Evolutionary conservation across 2,113 vertebrate species (phyloP), one percentile per base, ranked within the genome.

Genomic region (Carollia perspicillata): DNA sequence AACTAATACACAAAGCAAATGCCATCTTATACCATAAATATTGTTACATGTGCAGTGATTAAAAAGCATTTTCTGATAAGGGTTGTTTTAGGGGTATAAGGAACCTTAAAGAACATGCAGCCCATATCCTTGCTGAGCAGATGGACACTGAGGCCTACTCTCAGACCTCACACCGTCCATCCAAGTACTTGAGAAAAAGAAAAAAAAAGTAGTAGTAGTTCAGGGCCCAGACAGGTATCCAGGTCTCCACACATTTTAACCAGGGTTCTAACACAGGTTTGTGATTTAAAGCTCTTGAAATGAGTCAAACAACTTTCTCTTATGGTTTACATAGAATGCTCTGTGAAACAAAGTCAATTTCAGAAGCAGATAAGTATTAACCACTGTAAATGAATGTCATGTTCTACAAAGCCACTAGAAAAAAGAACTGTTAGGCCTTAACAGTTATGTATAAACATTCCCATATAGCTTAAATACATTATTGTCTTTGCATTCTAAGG

Each of bases 21-120:
- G 40, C n/a, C 55, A 42, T 72, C 33, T 68, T 84, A 47, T 84
- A 23, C n/a, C 65, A 35, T 42, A 51, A 74, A 49, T 40, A 44
- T 3, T 51, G 7, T 58, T 58, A 89, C 14, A 17, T 51, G 71
- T 40, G 35, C 33, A 37, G 42, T 68, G 68, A 77, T 40, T 63
- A 78, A 83, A 95, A 40, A 68, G 49, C 58, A 66, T 55, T 47
- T 87, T 69, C 58, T 87, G 69, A 40, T 84, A 96, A 91, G 63
- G 51, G 44, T n/a, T 33, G 8, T 33, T 9, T 58, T 53, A 4
- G 63, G 63, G 18, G 44, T 58, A 6, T 65, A 84, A 89, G 63
- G 80, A 71, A 72, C 17, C 35, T 55, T 84, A 0, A 7, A 88
- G 69, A 94, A 88, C 0, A 6, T 35, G 55, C 28, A 68, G 47